Evolutionary conservation across 2,113 vertebrate genomes (phyloP).

Genomic region (Furnarius figulus): DNA sequence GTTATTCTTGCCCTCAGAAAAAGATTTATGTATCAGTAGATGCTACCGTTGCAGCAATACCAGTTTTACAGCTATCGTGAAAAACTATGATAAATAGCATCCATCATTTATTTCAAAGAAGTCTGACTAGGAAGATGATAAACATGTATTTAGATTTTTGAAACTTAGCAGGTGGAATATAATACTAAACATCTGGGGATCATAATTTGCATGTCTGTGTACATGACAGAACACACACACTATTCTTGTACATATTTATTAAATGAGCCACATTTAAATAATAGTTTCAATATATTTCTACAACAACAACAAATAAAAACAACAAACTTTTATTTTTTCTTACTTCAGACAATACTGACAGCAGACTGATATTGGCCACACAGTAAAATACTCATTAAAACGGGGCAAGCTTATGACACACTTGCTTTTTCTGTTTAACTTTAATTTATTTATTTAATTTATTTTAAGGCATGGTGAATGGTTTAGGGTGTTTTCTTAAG

Average conservation of each 20-base stretch:
- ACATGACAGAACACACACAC: background rate
- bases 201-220: background rate
- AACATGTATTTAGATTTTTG: background rate
- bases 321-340: background rate
- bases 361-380: background rate
- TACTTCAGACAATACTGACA: background rate
- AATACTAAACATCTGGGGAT: background rate
- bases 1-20: background rate
- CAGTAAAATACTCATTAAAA: background rate
- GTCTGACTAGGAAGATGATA: background rate
- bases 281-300: background rate
- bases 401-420: background rate
- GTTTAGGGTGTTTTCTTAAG: background rate
- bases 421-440: background rate
- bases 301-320: too few relatives aligned
- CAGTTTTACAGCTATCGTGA: background rate
- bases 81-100: background rate
- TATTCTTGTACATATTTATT: background rate
- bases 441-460: background rate
- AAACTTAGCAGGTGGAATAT: background rate
- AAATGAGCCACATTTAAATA: background rate
- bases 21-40: background rate
- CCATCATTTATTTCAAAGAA: background rate
- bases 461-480: conserved; percentile 6
- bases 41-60: background rate